These are phyloP conservation scores for Oxyteleia sp. DNA, from an alignment of 2,888 invertebrate genomes.

Conservation along the genomic window DNA sequence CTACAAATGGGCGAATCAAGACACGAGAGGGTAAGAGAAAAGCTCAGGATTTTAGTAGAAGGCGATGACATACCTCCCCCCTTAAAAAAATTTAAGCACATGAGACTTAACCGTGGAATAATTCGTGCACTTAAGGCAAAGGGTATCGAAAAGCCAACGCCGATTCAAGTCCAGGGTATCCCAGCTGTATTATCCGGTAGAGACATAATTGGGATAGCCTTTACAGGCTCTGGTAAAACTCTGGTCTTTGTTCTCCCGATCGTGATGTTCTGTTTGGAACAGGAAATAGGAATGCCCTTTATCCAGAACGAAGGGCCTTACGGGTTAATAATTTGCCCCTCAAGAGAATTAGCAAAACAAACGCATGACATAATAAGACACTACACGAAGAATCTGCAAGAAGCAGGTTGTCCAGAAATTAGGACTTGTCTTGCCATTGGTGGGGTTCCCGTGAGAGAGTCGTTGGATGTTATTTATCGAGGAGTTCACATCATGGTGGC, in stretches of 20 bases:
- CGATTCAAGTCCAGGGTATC: conserved; percentile 83
- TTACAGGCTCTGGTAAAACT: conserved; percentile 97
- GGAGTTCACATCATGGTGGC: conserved; percentile 98
- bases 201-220: conserved; percentile 98
- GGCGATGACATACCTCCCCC: no score
- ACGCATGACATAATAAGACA: conserved; percentile 49
- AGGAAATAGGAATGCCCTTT: conserved; percentile 32
- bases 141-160: conserved; percentile 5
- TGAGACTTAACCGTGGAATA: no score
- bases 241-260: conserved; percentile 95
- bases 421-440: conserved; percentile 26
- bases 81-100: no score
- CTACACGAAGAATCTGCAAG: conserved; percentile 23
- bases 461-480: not conserved
- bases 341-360: conserved; percentile 45
- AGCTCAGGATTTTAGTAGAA: no score
- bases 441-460: conserved; percentile 38
- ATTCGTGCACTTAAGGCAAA: no score
- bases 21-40: no score
- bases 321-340: conserved; percentile 43
- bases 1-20: no score
- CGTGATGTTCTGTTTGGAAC: conserved; percentile 31
- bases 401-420: conserved; percentile 21
- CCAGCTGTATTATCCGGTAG: conserved; percentile 97
- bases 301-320: not conserved